Percentiles rank a stretch among this genome's conserved stretches.
Conservation (phyloP, 2,888 invertebrate genomes). For the Drosophila helvetica region DNA sequence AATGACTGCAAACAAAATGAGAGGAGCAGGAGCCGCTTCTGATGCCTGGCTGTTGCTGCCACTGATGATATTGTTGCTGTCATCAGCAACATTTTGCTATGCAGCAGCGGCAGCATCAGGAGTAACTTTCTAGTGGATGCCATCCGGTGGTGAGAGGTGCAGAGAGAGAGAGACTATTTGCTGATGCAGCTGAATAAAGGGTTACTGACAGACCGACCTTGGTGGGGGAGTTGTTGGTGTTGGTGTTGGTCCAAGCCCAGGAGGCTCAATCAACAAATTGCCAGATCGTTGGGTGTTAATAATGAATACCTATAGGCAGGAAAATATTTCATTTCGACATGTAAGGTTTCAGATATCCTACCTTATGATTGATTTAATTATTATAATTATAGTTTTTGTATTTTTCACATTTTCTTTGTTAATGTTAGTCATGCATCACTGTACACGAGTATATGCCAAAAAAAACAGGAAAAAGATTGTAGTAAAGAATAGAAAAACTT, state of each 20-base stretch:
- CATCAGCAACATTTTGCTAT: conserved; percentile 58
- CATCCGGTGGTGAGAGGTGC: not conserved
- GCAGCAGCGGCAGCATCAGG: conserved; percentile 19
- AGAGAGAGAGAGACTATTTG: conserved; percentile 2
- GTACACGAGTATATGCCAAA: conserved; percentile 42
- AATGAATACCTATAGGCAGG: conserved; percentile 8
- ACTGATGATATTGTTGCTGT: conserved; percentile 61
- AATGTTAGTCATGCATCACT: not conserved
- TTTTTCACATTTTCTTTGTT: not conserved
- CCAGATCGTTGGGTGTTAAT: conserved; percentile 30
- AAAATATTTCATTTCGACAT: not conserved
- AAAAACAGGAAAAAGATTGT: conserved; percentile 41
- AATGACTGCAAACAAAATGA: conserved; percentile 69
- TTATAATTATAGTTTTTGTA: not conserved
- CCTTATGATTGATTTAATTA: not conserved
- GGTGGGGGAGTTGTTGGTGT: conserved; percentile 9
- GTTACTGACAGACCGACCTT: conserved; percentile 39
- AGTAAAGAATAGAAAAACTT: conserved; percentile 39
- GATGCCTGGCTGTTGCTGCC: conserved; percentile 21
- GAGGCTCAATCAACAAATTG: conserved; percentile 30
- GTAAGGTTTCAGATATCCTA: not conserved
- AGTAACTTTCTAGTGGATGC: conserved; percentile 38
- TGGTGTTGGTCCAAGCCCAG: not conserved
- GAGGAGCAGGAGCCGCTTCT: conserved; percentile 23
- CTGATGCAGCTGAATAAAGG: conserved; percentile 21